Evolutionary conservation across 1,140 invertebrate species (phyloP), one percentile per base, ranked within the genome.

Genomic region (Drosophila paulistorum): DNA sequence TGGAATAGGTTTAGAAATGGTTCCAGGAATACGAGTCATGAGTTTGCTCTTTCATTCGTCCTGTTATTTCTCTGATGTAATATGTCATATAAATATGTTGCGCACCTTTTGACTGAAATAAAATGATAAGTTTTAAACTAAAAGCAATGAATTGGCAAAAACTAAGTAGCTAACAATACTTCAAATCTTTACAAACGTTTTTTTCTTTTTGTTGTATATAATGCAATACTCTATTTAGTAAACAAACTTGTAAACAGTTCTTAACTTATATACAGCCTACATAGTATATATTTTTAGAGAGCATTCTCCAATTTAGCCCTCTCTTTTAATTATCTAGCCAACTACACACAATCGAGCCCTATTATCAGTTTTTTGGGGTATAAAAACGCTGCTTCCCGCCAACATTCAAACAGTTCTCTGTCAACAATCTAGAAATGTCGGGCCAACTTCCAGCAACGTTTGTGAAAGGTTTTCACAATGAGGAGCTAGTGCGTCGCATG

Each of bases 381-480:
- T 51, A 51, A 51, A 51, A 23, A 51, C 45, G 3, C 45, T 4
- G 45, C 3, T 51, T 14, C 9, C 17, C 3, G 17, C 4, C 23
- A 23, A 33, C 30, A 62, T 13, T 5, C 4, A 11, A 60, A n/a
- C 20, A 45, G 10, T 37, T 48, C 13, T 30, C 11, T 33, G 14
- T 7, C 6, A 10, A 3, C 26, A n/a, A 10, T 62, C 37, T 7
- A 35, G 14, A 74, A 41, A 87, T 86, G 83, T 57, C 76, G 9
- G 65, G 67, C 45, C 41, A 62, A 41, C 62, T 92, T 33, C 94
- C 94, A 67, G 66, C 90, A 7, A 95, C 95, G 7, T 95, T 92
- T 80, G 92, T 94, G 0, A 78, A 93, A 57, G 93, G 93, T 9
- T 95, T 95, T 80, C 95, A 95, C 74, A 92, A 95, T 92, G 92